A percentile compares a stretch with the other conserved stretches of the same genome.
Conservation (phyloP, 2,888 invertebrate species). For the Eubasilissa splendida region DNA sequence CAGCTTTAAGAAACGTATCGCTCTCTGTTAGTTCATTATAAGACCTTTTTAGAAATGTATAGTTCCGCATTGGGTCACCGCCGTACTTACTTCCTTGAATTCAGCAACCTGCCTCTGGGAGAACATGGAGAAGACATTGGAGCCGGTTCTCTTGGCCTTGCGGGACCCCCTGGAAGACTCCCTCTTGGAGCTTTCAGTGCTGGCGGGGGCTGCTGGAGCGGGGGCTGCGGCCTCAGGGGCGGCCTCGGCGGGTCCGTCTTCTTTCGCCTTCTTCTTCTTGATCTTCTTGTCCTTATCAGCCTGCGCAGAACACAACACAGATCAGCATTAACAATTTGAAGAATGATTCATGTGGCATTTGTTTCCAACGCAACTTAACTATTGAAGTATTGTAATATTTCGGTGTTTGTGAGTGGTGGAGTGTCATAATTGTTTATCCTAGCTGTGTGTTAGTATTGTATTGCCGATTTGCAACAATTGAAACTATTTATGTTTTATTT, state of each 20-base stretch:
- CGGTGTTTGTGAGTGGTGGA: too few species aligned
- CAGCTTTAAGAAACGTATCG: too few species aligned
- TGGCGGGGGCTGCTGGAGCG: conserved; percentile 75
- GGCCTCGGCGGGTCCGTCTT: conserved; percentile 77
- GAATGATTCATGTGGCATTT: too few species aligned
- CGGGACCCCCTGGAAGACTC: conserved; percentile 88
- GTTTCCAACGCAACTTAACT: too few species aligned
- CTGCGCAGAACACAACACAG: conserved; percentile 66
- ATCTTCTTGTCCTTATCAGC: conserved; percentile 96
- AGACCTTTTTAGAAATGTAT: too few species aligned
- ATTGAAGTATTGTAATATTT: too few species aligned
- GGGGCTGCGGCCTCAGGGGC: conserved; percentile 81
- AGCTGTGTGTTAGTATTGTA: too few species aligned
- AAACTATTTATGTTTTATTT: too few species aligned
- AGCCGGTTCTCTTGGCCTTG: conserved; percentile 90
- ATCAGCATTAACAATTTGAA: neutral
- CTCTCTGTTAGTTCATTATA: too few species aligned
- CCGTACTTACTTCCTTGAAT: conserved; percentile 86
- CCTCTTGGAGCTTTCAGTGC: conserved; percentile 76
- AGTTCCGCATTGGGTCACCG: neutral
- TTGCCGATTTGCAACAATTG: too few species aligned
- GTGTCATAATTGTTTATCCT: too few species aligned
- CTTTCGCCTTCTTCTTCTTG: conserved; percentile 89
- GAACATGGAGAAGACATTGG: conserved; percentile 98
- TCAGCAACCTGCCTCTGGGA: conserved; percentile 96